Evolutionary conservation across 2,797 vertebrate species (phyloP).

Genomic region (Ibycter americanus): DNA sequence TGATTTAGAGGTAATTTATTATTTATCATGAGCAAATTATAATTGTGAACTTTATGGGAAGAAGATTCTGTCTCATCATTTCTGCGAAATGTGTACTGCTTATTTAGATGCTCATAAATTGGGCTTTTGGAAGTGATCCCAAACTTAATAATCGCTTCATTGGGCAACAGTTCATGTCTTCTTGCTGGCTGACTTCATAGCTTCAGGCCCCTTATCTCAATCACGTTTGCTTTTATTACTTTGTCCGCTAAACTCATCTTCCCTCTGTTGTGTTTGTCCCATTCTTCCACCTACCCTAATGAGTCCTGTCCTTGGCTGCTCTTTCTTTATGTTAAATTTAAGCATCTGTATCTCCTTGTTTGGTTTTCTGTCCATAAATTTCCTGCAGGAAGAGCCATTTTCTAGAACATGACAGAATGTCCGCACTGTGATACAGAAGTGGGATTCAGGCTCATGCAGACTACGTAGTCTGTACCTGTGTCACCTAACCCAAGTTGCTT

Average conservation of each 20-base stretch:
- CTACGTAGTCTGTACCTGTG: neutral
- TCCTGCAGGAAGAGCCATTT: neutral
- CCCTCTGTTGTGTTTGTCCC: neutral
- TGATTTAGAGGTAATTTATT: constrained; percentile 4
- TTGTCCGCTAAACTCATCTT: neutral
- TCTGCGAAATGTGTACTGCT: neutral
- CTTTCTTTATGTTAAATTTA: neutral
- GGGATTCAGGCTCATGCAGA: neutral
- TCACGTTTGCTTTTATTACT: neutral
- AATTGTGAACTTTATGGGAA: neutral
- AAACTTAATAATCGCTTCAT: neutral
- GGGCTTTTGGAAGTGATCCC: constrained; percentile 13
- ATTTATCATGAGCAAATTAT: neutral
- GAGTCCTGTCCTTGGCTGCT: neutral
- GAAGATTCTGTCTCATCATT: neutral
- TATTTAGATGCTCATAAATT: neutral
- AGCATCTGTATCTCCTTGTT: neutral
- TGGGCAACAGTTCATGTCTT: neutral
- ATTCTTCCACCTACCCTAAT: neutral
- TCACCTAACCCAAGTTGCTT: neutral
- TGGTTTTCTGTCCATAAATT: neutral
- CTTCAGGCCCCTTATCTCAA: neutral
- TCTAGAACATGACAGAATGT: neutral
- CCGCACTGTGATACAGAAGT: neutral
- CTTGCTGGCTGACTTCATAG: neutral